Evolutionary conservation across 2,113 vertebrate genomes (phyloP), one percentile per base, ranked within the genome.

Genomic region (Hemiprocne comata): DNA sequence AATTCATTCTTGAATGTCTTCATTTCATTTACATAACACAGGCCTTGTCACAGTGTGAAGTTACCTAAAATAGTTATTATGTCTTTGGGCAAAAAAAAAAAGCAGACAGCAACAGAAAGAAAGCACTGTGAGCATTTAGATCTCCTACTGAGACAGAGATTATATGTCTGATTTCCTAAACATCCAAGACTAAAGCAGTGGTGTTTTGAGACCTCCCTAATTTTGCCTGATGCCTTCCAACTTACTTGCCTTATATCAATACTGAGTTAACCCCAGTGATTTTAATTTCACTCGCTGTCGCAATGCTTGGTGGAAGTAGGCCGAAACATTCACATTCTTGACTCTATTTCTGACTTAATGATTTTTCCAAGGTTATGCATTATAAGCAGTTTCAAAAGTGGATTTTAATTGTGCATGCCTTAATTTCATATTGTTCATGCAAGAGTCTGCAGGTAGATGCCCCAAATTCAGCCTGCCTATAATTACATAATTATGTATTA

Each of bases 11-110:
- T 89, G 78, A 93, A 89, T 66, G 19, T 85, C 95, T 97, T 96
- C 29, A 96, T 96, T 96, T 96, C 64, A 86, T 96, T 98, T 97
- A 88, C 69, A 85, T 94, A 97, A 86, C 64, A 95, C 69, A 95
- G 94, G 85, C 55, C 64, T 91, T 92, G 71, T 94, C 97, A 93
- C 96, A 97, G 96, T 95, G 61, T 88, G 94, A 96, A 95, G 84
- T 94, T 93, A 94, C 94, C 93, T 97, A 96, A 98, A 98, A 98
- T 97, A 97, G 96, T 96, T 96, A 92, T 89, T 96, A 80, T 97
- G 91, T 97, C 96, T 97, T 92, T 96, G 92, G 90, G 95, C 65
- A 95, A 97, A 96, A 84, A 42, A 42, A 42, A 94, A 85, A 88
- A 54, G 42, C 91, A 97, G 96, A 97, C 81, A 94, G 61, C 31